Conservation (phyloP, 2,888 invertebrate species). For the Phortica magna region DNA sequence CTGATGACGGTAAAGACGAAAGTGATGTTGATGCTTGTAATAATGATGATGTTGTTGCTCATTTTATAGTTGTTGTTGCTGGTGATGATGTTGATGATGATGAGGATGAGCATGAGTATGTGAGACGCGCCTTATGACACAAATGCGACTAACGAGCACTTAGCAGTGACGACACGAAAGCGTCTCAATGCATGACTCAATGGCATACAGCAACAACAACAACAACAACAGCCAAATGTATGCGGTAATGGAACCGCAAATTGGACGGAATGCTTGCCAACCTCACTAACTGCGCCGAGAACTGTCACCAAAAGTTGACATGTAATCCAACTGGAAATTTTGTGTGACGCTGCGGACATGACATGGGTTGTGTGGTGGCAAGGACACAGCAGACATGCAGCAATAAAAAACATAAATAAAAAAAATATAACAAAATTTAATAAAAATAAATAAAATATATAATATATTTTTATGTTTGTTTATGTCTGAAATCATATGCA, state of each 20-base stretch:
- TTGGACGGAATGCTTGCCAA: conserved; percentile 47
- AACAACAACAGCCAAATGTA: conserved; percentile 52
- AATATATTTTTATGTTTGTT: no score
- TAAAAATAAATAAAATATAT: not conserved
- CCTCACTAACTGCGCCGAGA: not conserved
- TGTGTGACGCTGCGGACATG: conserved; percentile 29
- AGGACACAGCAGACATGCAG: not conserved
- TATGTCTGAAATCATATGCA: no score
- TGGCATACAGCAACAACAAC: conserved; percentile 1
- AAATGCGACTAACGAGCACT: conserved; percentile 28
- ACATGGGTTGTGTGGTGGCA: conserved; percentile 23
- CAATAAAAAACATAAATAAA: no score
- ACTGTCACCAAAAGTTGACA: not conserved
- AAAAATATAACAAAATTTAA: not conserved
- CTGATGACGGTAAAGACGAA: not conserved
- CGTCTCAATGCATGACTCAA: conserved; percentile 8
- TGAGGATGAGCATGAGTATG: not conserved
- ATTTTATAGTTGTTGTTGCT: conserved; percentile 3
- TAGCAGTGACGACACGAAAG: not conserved
- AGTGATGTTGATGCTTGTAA: not conserved
- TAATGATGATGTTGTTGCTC: not conserved
- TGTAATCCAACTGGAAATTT: conserved; percentile 9
- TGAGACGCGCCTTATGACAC: conserved; percentile 21
- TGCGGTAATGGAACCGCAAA: conserved; percentile 64
- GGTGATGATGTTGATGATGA: not conserved